phyloP scores from a whole-genome alignment of 1,140 invertebrate species.

The Probaryconus sp. region DNA sequence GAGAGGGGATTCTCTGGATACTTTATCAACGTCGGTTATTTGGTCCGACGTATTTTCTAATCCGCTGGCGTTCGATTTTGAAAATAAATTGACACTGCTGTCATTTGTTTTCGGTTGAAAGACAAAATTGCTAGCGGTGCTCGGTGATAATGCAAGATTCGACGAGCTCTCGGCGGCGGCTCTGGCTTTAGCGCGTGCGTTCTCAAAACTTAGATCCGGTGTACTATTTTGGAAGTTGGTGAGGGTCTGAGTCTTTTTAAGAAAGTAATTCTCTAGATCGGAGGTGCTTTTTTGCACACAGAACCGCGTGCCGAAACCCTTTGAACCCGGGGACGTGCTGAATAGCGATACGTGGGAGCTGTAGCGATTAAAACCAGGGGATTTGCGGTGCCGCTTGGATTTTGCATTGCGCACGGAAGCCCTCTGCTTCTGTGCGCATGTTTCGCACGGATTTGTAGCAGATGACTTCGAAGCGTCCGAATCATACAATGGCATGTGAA shows the following conservation, averaged over 20 bases:
- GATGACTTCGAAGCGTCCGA: slow-evolving; percentile 67
- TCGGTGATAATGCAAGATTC: slow-evolving; percentile 62
- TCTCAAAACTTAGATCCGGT: slow-evolving; percentile 62
- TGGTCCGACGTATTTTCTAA: slow-evolving; percentile 8
- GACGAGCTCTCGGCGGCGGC: slow-evolving; percentile 37
- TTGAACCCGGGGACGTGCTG: slow-evolving; percentile 62
- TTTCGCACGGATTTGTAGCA: too few relatives aligned
- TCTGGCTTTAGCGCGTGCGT: slow-evolving; percentile 31
- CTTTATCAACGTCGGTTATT: slow-evolving; percentile 12
- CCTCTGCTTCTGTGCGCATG: slow-evolving; percentile 67
- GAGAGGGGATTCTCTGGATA: slow-evolving; percentile 33
- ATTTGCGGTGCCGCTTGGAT: slow-evolving; percentile 62
- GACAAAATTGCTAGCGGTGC: slow-evolving; percentile 71
- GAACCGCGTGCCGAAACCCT: slow-evolving; percentile 58
- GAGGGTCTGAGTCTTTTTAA: slow-evolving; percentile 56
- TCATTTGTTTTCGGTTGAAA: slow-evolving; percentile 65
- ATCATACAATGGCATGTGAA: slow-evolving; percentile 75
- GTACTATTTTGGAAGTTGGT: slow-evolving; percentile 63
- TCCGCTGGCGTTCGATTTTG: slow-evolving; percentile 44
- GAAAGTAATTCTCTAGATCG: slow-evolving; percentile 58
- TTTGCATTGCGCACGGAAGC: slow-evolving; percentile 65
- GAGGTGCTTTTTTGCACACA: slow-evolving; percentile 61
- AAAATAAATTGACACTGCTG: slow-evolving; percentile 68
- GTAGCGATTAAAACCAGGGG: slow-evolving; percentile 52
- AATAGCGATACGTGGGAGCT: slow-evolving; percentile 63